Evolutionary conservation across 2,888 invertebrate genomes (phyloP).

Genomic region (Acanthosepion pharaonis): DNA sequence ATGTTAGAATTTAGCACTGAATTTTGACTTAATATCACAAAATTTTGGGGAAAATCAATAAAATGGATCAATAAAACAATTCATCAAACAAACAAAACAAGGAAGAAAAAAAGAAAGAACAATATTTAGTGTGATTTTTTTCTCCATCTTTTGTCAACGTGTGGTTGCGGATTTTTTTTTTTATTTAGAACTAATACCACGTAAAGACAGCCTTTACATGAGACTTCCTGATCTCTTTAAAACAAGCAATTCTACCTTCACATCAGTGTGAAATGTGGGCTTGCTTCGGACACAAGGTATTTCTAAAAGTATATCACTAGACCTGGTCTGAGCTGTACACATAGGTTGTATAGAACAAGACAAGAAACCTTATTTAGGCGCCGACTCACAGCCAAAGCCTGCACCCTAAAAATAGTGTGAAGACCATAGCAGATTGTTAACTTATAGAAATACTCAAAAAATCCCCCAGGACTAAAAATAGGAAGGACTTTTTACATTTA

Average conservation of each 20-base stretch:
- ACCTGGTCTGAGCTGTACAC: constrained; percentile 44
- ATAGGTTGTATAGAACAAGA: constrained; percentile 40
- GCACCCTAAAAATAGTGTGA: constrained; percentile 43
- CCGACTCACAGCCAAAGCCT: constrained; percentile 41
- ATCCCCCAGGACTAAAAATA: constrained; percentile 47
- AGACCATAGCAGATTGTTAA: constrained; percentile 38
- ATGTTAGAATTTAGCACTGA: not conserved
- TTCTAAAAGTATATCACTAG: constrained; percentile 43
- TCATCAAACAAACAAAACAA: constrained; percentile 41
- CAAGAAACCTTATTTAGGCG: constrained; percentile 43
- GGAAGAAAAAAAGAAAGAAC: constrained; percentile 40
- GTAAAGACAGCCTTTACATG: constrained; percentile 44
- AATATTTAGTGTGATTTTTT: constrained; percentile 42
- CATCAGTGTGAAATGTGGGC: constrained; percentile 44
- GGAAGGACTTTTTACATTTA: constrained; percentile 40
- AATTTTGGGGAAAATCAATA: not conserved
- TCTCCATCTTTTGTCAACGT: constrained; percentile 46
- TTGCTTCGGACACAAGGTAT: constrained; percentile 45
- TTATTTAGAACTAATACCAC: constrained; percentile 44
- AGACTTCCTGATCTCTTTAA: constrained; percentile 6
- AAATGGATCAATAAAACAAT: constrained; percentile 16
- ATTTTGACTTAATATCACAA: constrained; percentile 38
- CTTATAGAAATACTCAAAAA: constrained; percentile 42
- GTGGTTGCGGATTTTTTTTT: constrained; percentile 44
- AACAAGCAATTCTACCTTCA: constrained; percentile 41